These are phyloP conservation scores for Microdon myrmicae DNA, from an alignment of 2,888 invertebrate genomes.

Conservation along the genomic window DNA sequence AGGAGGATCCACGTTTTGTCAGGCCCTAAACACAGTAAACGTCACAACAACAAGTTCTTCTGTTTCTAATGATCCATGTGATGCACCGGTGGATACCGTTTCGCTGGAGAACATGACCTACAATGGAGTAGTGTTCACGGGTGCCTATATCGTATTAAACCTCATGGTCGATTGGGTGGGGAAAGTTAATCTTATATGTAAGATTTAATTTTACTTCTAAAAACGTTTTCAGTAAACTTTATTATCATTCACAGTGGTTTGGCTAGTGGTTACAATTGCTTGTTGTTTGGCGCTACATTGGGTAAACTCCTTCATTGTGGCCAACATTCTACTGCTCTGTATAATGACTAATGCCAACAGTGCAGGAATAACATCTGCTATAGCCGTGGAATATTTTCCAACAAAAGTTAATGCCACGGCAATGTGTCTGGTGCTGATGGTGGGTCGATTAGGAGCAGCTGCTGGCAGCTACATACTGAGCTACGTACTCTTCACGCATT, in stretches of 20 bases:
- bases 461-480: slow-evolving; percentile 63
- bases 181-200: slow-evolving; percentile 71
- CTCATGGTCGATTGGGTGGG: slow-evolving; percentile 71
- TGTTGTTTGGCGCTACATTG: slow-evolving; percentile 73
- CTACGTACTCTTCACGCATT: slow-evolving; percentile 55
- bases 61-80: slow-evolving; percentile 62
- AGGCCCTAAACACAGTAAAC: no score
- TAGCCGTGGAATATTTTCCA: slow-evolving; percentile 71
- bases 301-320: slow-evolving; percentile 70
- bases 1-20: no score
- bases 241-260: no score
- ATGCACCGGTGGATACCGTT: slow-evolving; percentile 70
- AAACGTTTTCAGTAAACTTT: no score
- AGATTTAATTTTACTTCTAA: no score
- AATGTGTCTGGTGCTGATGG: slow-evolving; percentile 65
- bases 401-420: slow-evolving; percentile 69
- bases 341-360: slow-evolving; percentile 71
- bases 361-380: slow-evolving; percentile 71
- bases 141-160: slow-evolving; percentile 74
- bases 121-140: slow-evolving; percentile 74
- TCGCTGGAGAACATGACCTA: slow-evolving; percentile 76
- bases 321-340: slow-evolving; percentile 71
- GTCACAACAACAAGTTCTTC: slow-evolving; percentile 11
- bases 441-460: slow-evolving; percentile 64
- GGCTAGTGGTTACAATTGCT: slow-evolving; percentile 69